A percentile compares a stretch with the other conserved stretches of the same genome.
Conservation (phyloP, 2,888 invertebrate species). For the Antheraea assamensis region DNA sequence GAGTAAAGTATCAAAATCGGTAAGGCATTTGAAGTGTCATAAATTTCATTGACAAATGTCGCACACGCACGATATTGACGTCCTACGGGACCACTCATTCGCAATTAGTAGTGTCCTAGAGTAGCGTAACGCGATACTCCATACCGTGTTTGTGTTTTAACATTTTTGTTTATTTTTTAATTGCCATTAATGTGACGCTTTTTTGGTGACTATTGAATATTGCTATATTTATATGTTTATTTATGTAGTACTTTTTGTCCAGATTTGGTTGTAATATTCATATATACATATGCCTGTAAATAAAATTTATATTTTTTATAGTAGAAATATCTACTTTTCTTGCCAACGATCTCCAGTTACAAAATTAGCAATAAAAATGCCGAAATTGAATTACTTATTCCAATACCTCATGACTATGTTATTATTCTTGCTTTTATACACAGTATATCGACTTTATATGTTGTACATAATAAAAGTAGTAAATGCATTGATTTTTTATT, state of each 20-base stretch:
- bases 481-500: not conserved
- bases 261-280: no score
- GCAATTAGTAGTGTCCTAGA: constrained; percentile 40
- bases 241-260: no score
- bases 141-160: not conserved
- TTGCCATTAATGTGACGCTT: not conserved
- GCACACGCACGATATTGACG: constrained; percentile 26
- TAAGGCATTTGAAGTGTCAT: constrained; percentile 11
- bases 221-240: no score
- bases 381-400: not conserved
- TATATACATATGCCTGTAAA: no score
- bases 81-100: constrained; percentile 52
- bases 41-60: constrained; percentile 29
- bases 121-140: not conserved
- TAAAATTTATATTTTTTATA: no score
- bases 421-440: not conserved
- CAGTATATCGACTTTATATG: not conserved
- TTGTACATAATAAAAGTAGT: not conserved
- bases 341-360: no score
- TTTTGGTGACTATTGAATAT: no score
- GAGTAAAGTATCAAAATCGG: constrained; percentile 36
- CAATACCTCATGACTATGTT: not conserved
- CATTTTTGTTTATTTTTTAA: not conserved
- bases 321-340: no score
- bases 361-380: not conserved